These are phyloP conservation scores for Scopus umbretta DNA, from an alignment of 2,113 vertebrate genomes.

Conservation along the genomic window DNA sequence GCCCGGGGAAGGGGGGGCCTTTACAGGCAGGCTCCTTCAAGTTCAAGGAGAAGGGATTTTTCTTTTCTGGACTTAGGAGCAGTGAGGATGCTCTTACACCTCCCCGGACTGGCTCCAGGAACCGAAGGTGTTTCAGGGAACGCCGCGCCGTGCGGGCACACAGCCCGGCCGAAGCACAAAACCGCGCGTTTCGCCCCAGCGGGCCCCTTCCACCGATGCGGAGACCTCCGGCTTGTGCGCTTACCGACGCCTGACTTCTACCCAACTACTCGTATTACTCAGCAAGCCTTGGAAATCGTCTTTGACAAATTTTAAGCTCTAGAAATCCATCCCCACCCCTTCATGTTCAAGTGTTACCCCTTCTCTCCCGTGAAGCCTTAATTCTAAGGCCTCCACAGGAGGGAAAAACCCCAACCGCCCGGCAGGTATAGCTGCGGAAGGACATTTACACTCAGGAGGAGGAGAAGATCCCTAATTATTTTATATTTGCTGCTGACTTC, in stretches of 20 bases:
- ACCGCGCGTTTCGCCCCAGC: fast-evolving
- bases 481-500: not conserved
- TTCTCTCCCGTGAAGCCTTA: not conserved
- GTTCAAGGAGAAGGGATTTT: not conserved
- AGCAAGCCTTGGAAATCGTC: not conserved
- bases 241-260: fast-evolving
- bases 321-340: not conserved
- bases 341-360: fast-evolving
- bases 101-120: fast-evolving
- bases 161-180: not conserved
- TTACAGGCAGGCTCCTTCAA: not conserved
- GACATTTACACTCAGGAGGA: not conserved
- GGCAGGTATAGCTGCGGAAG: not conserved
- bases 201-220: fast-evolving
- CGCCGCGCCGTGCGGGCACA: fast-evolving
- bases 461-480: not conserved
- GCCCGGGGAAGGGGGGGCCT: too few relatives aligned
- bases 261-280: fast-evolving
- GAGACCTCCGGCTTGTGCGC: fast-evolving
- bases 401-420: not conserved
- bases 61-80: not conserved
- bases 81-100: not conserved
- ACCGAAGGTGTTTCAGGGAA: fast-evolving
- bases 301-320: not conserved
- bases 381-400: not conserved